Evolutionary conservation across 2,113 vertebrate species (phyloP).

Genomic region (Oncorhynchus keta): DNA sequence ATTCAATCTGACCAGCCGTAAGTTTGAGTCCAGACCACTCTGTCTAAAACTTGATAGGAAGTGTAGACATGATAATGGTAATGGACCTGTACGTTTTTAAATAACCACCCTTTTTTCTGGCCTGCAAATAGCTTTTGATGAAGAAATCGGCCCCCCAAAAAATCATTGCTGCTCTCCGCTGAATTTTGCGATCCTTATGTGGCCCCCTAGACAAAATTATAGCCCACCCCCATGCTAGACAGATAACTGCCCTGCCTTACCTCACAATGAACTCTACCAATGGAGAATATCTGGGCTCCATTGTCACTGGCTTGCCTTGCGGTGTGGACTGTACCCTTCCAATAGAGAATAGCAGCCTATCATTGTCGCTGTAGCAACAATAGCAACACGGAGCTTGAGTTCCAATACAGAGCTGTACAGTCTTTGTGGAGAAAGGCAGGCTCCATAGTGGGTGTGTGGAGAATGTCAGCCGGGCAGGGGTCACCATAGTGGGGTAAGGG

Average conservation of each 20-base stretch:
- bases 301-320: neutral
- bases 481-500: slow-evolving; percentile 52
- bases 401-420: slow-evolving; percentile 19
- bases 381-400: neutral
- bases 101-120: no score
- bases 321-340: neutral
- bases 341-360: neutral
- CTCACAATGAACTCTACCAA: neutral
- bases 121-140: no score
- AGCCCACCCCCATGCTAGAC: slow-evolving; percentile 24
- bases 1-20: neutral
- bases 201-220: no score
- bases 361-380: slow-evolving; percentile 36
- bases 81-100: no score
- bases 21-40: no score
- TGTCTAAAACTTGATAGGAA: no score
- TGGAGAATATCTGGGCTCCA: neutral
- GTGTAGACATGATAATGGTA: no score
- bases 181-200: no score
- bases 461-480: slow-evolving; percentile 29
- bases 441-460: slow-evolving; percentile 39
- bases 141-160: no score
- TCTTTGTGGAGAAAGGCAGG: slow-evolving; percentile 8
- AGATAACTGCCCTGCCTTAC: neutral
- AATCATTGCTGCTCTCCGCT: no score